Evolutionary conservation across 2,113 vertebrate species (phyloP).

Genomic region (Azemiops feae): DNA sequence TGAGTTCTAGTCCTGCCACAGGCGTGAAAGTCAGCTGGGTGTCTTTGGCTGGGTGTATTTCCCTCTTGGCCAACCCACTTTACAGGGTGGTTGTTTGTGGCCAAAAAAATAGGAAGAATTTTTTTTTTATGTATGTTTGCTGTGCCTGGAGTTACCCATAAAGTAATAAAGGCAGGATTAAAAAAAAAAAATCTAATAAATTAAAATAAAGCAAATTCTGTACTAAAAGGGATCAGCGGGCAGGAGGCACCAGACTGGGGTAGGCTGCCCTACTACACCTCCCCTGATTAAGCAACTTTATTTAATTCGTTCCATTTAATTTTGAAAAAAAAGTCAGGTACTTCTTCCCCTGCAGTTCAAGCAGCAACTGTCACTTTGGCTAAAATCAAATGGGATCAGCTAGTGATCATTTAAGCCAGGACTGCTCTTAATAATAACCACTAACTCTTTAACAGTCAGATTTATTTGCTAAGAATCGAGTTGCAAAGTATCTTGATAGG

Average conservation of each 20-base stretch:
- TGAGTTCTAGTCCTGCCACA: too few species aligned
- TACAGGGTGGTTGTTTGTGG: background rate
- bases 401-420: background rate
- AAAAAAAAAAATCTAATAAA: background rate
- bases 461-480: background rate
- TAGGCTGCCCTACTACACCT: background rate
- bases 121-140: background rate
- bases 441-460: background rate
- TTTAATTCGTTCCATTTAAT: background rate
- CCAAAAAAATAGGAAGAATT: background rate
- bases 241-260: background rate
- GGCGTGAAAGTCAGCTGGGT: background rate
- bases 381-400: conserved; percentile 18
- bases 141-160: too few species aligned
- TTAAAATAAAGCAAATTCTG: background rate
- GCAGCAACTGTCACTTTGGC: background rate
- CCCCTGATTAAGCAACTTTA: background rate
- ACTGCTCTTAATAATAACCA: background rate
- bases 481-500: background rate
- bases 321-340: background rate
- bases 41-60: background rate
- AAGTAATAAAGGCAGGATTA: background rate
- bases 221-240: background rate
- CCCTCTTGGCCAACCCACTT: too few species aligned
- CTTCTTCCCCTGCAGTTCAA: background rate